phyloP scores from a whole-genome alignment of 2,888 invertebrate genomes.

The Aspidapion aeneum region DNA sequence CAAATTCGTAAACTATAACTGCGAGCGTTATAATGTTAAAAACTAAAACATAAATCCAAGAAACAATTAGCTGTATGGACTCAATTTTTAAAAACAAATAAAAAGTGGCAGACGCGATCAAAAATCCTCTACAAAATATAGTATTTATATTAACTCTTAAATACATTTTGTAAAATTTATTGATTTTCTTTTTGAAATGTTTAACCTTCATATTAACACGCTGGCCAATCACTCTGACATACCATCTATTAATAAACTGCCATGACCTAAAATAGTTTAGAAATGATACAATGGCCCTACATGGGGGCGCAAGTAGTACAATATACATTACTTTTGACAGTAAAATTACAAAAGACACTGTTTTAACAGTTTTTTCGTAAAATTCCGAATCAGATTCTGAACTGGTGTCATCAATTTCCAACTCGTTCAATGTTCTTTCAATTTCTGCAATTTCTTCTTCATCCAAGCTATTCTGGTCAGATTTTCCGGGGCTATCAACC shows the following conservation, averaged over 20 bases:
- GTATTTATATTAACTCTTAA: neutral
- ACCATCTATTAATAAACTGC: neutral
- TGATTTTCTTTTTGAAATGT: neutral
- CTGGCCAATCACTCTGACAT: neutral
- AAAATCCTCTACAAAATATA: neutral
- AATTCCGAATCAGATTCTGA: neutral
- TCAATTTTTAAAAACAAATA: neutral
- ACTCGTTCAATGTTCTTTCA: neutral
- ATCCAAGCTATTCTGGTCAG: neutral
- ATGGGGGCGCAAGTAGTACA: neutral
- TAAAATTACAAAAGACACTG: neutral
- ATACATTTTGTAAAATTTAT: neutral
- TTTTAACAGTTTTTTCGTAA: neutral
- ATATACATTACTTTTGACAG: neutral
- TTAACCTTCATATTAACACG: neutral
- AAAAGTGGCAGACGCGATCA: neutral
- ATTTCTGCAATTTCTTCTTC: neutral
- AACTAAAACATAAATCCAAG: neutral
- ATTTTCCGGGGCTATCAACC: neutral
- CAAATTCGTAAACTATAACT: neutral
- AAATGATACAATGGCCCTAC: neutral
- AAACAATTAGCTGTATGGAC: neutral
- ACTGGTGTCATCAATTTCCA: neutral
- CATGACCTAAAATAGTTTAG: neutral
- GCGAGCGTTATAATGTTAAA: neutral